phyloP scores from a whole-genome alignment of 2,113 vertebrate genomes.

The Brienomyrus longianalis region DNA sequence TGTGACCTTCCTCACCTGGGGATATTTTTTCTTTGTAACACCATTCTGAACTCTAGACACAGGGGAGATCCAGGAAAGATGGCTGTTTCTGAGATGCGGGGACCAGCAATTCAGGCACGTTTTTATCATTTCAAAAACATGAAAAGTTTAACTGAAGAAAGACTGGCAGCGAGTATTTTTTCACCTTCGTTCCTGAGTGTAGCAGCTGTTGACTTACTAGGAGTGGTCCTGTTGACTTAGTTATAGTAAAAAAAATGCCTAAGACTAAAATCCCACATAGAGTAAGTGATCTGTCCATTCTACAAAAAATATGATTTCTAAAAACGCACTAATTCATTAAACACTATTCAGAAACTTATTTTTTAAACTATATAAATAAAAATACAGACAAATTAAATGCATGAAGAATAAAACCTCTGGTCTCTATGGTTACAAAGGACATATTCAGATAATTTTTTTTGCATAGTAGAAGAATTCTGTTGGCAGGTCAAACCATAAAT shows the following conservation, averaged over 20 bases:
- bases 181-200: background rate
- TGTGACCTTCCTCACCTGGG: background rate
- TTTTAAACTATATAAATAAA: background rate
- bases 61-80: background rate
- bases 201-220: slow-evolving; percentile 5
- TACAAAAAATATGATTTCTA: background rate
- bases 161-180: background rate
- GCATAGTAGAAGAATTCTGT: background rate
- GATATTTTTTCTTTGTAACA: background rate
- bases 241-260: background rate
- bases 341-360: background rate
- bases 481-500: background rate
- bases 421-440: background rate
- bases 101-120: background rate
- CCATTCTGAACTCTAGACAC: background rate
- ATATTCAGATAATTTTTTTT: background rate
- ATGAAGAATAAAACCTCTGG: background rate
- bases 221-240: background rate
- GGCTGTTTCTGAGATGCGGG: background rate
- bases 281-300: background rate
- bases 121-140: background rate
- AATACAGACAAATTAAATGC: background rate
- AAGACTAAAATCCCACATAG: background rate
- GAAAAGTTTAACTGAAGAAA: background rate
- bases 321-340: background rate